Conservation (phyloP, 1,140 invertebrate genomes). For the Caenorhabditis remanei region DNA sequence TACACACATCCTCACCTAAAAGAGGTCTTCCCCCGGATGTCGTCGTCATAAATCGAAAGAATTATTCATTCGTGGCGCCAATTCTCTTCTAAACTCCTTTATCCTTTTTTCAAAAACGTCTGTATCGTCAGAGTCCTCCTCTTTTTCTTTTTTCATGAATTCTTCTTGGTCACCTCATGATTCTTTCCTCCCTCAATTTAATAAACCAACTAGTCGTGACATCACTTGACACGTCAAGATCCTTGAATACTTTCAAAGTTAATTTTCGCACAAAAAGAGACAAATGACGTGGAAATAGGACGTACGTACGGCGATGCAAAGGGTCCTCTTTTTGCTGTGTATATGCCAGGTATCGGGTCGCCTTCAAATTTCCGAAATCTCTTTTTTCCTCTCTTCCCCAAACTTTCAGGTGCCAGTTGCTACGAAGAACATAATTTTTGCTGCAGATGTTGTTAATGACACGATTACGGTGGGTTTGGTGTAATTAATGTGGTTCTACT, state of each 20-base stretch:
- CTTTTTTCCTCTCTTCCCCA: constrained; percentile 7
- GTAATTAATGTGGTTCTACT: neutral
- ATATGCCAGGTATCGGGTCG: constrained; percentile 46
- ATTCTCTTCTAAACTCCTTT: neutral
- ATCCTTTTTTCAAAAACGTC: neutral
- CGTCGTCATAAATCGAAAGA: constrained; percentile 4
- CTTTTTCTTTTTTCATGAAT: neutral
- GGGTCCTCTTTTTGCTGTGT: neutral
- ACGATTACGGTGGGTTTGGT: neutral
- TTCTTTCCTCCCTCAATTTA: no score
- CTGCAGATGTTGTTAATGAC: constrained; percentile 35
- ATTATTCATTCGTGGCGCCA: neutral
- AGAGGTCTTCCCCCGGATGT: neutral
- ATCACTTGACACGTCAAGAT: constrained; percentile 33
- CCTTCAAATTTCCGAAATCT: constrained; percentile 41
- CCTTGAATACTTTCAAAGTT: neutral
- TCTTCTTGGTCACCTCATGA: neutral
- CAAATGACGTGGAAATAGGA: constrained; percentile 37
- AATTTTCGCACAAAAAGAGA: constrained; percentile 1
- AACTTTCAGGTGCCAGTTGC: constrained; percentile 34
- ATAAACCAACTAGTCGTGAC: neutral
- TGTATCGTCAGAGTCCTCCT: neutral
- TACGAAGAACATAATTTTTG: constrained; percentile 6
- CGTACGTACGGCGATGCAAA: neutral
- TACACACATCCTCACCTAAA: neutral